These are phyloP conservation scores for Osedax frankpressi DNA, from an alignment of 2,888 invertebrate species.

Conservation along the genomic window DNA sequence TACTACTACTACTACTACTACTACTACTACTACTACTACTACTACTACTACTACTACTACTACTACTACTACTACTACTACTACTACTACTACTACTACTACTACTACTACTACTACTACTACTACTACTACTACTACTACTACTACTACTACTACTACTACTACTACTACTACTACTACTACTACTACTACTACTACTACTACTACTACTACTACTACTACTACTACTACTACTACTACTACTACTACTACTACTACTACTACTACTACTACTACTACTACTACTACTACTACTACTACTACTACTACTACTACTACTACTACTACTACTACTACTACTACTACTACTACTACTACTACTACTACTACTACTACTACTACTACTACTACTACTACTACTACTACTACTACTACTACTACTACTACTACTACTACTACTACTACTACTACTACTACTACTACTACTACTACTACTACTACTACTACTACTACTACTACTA, in stretches of 20 bases:
- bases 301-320: constrained; percentile 16
- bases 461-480: not conserved
- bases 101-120: constrained; percentile 12
- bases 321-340: constrained; percentile 19
- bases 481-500: not conserved
- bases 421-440: not conserved
- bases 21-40: not conserved
- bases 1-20: not conserved
- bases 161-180: constrained; percentile 15
- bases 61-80: constrained; percentile 7
- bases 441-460: not conserved
- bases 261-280: constrained; percentile 18
- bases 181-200: constrained; percentile 19
- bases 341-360: constrained; percentile 16
- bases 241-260: constrained; percentile 15
- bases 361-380: constrained; percentile 6
- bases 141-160: constrained; percentile 14
- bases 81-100: constrained; percentile 7
- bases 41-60: constrained; percentile 3
- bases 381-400: not conserved
- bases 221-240: constrained; percentile 18
- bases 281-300: constrained; percentile 20
- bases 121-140: constrained; percentile 10
- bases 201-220: constrained; percentile 14
- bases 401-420: not conserved